Base-by-base conservation (phyloP, 2,797 vertebrate genomes). In the Ibycter americanus region DNA sequence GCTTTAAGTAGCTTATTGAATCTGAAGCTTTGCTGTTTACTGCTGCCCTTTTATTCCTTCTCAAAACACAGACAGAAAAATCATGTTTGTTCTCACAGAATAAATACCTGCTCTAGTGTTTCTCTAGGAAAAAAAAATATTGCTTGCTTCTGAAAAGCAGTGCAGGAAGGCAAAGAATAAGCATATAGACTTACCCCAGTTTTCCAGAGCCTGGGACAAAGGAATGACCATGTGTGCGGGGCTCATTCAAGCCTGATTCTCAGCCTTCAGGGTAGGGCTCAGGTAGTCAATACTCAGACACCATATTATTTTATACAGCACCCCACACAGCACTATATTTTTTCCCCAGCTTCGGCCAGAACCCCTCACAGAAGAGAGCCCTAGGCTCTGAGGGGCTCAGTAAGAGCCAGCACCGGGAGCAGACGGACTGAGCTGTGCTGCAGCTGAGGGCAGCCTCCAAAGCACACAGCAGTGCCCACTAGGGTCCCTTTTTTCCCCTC, bases 1-100 rank as follows among this genome's bases (percentile, higher is more conserved):
- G 91, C 93, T 91, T 78, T 72, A 83, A 95, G 82, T n/a, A 58
- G 76, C 70, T 94, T 83, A 79, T 16, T 94, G 49, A 82, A 65
- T 81, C 66, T 72, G 82, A 68, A 90, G 89, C 72, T 76, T 94
- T 79, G 42, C 78, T 94, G 61, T 91, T 87, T 77, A 52, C 87
- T 90, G 79, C 54, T 95, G 54, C 87, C 51, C 65, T 91, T 84
- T 68, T 65, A 71, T 38, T 91, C 40, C 65, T 79, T 54, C 44
- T 54, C 42, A 76, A 93, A 93, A 51, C n/a, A 58, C 5, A 27
- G 51, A 51, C 46, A 65, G n/a, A 91, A 88, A 68, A 61, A 34
- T 23, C 10, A 14, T 65, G 65, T 90, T 95, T 83, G 27, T 72
- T 93, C 61, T 81, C n/a, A 44, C 36, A 87, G 86, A 70, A 66